Base-by-base conservation (phyloP, 2,113 vertebrate species). In the Pelecanus crispus region DNA sequence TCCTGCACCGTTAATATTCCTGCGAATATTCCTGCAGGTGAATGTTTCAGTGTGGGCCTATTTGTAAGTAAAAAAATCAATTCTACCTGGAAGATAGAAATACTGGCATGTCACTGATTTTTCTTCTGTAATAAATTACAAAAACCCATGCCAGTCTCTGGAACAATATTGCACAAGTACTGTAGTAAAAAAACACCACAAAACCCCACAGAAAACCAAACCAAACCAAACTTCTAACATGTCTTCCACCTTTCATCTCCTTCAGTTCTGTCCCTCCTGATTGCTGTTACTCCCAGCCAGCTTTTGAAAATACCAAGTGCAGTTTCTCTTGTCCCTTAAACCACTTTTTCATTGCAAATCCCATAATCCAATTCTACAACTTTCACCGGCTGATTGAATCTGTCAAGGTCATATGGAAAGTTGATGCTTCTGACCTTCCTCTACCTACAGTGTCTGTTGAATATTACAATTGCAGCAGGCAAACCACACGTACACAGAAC, bases 381-480 rank as follows among this genome's bases (percentile, higher is more conserved):
- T 97, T 97, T 96, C 97, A 78, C 92, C 7, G 29, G 89, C 78
- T 95, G 96, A 74, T 52, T 83, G 92, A 95, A 93, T 95, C 95
- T 87, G 77, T 78, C 96, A 97, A 96, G 96, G 97, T 97, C 94
- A 71, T 65, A 88, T 28, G 71, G 96, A 88, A 97, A 97, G 94
- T 29, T 89, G 74, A 94, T 95, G 80, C 92, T 89, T 82, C 90
- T 96, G 92, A 94, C 96, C 95, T 95, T 95, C 91, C 66, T 63
- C 94, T 95, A 86, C 96, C 93, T 96, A 59, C 85, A 62, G 45
- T 19, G 58, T 84, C 92, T 90, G 85, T 44, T 95, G 95, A 97
- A 92, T 94, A 96, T 89, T 94, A 53, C 88, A 91, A 68, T 10
- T 81, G 74, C 72, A 92, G 86, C 73, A 88, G 90, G 86, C 65